These are phyloP conservation scores for Melanotus villosus DNA, from an alignment of 2,888 invertebrate species.

Conservation along the genomic window DNA sequence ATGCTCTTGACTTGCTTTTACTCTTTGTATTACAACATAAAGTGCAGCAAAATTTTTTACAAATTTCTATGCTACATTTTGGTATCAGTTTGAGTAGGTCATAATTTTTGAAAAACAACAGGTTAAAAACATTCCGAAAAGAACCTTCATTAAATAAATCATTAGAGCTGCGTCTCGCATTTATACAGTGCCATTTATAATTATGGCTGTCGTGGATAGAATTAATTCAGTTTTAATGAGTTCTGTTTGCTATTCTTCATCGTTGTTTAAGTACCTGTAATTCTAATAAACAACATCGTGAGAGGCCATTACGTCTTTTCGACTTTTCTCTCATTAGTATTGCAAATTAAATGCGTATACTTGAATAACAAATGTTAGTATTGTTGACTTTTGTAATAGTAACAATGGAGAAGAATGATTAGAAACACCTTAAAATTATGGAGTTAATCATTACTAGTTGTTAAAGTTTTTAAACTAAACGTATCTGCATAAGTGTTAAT, in stretches of 20 bases:
- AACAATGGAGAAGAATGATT: neutral
- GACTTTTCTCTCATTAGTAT: neutral
- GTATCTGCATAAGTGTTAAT: too few species aligned
- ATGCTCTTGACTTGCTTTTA: too few species aligned
- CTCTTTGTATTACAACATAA: too few species aligned
- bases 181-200: slow-evolving; percentile 9
- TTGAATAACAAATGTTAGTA: neutral
- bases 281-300: slow-evolving; percentile 1
- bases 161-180: neutral
- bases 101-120: too few species aligned
- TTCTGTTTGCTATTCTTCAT: neutral
- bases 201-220: slow-evolving; percentile 26
- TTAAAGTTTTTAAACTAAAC: too few species aligned
- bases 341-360: neutral
- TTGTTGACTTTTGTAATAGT: neutral
- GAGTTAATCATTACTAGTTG: too few species aligned
- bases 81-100: too few species aligned
- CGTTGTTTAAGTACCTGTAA: neutral
- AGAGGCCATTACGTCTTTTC: slow-evolving; percentile 4
- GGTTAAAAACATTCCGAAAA: too few species aligned
- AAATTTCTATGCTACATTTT: too few species aligned
- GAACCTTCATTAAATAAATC: neutral
- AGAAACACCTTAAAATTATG: too few species aligned
- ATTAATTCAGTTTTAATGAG: slow-evolving; percentile 29
- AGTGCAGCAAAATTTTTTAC: too few species aligned